These are phyloP conservation scores for Himalopsyche phryganea DNA, from an alignment of 1,140 invertebrate genomes.

Conservation along the genomic window DNA sequence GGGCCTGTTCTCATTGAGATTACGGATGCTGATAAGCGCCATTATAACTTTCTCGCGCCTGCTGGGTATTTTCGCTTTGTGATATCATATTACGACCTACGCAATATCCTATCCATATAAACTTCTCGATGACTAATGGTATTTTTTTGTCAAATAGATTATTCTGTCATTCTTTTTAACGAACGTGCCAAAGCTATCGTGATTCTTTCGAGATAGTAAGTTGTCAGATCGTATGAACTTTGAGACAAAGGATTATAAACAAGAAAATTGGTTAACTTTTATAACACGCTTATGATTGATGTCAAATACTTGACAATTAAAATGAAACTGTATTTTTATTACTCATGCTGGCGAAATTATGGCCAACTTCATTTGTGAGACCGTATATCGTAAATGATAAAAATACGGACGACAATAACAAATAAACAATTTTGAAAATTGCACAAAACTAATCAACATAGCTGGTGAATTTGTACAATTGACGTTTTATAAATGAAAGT, in stretches of 20 bases:
- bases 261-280: not conserved
- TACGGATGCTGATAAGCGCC: conserved; percentile 52
- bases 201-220: not conserved
- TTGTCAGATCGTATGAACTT: conserved; percentile 9
- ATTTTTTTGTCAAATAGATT: conserved; percentile 14
- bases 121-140: conserved; percentile 48
- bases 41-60: conserved; percentile 55
- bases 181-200: conserved; percentile 2
- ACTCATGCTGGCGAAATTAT: too few species aligned
- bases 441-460: too few species aligned
- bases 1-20: conserved; percentile 50
- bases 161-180: conserved; percentile 14
- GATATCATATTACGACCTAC: conserved; percentile 56
- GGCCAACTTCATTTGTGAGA: too few species aligned
- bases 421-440: too few species aligned
- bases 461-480: too few species aligned
- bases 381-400: too few species aligned
- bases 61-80: conserved; percentile 57
- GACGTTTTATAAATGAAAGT: too few species aligned
- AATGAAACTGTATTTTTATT: too few species aligned
- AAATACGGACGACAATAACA: too few species aligned
- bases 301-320: too few species aligned
- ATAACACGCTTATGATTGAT: too few species aligned
- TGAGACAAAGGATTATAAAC: conserved; percentile 22
- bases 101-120: conserved; percentile 36